Conservation (phyloP, 2,113 vertebrate genomes). For the Hyaena hyaena region DNA sequence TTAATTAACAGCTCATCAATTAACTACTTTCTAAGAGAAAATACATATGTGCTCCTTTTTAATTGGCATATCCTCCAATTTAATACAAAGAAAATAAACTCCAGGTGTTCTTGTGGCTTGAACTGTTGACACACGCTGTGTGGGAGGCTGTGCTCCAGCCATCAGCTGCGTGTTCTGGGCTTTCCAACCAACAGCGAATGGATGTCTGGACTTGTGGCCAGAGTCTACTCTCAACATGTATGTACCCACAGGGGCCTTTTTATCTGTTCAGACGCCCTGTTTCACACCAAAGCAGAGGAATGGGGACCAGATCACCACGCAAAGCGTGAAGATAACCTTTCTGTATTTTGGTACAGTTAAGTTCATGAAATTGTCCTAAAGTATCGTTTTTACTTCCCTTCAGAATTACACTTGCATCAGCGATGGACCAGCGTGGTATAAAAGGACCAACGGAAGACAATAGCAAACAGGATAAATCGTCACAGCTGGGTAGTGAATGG, state of each 20-base stretch:
- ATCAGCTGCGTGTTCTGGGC: accelerated
- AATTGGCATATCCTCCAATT: neutral
- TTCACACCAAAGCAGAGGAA: neutral
- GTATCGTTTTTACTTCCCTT: neutral
- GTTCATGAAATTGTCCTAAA: neutral
- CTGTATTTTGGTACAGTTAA: neutral
- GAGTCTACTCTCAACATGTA: neutral
- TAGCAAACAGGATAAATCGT: accelerated
- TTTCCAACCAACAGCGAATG: accelerated
- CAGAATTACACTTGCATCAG: accelerated
- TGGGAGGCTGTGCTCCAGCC: accelerated
- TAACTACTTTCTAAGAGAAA: slow-evolving; percentile 31
- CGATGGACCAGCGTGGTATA: accelerated
- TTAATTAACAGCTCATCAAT: neutral
- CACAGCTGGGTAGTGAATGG: neutral
- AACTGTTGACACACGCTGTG: no score
- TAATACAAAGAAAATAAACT: neutral
- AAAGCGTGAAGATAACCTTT: accelerated
- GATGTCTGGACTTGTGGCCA: neutral
- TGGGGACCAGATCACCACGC: accelerated
- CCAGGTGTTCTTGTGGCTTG: neutral
- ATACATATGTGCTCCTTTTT: neutral
- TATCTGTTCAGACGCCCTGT: accelerated
- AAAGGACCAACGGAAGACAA: no score
- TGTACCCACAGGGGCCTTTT: accelerated